Conservation (phyloP, 1,140 invertebrate genomes). For the Diprion similis region DNA sequence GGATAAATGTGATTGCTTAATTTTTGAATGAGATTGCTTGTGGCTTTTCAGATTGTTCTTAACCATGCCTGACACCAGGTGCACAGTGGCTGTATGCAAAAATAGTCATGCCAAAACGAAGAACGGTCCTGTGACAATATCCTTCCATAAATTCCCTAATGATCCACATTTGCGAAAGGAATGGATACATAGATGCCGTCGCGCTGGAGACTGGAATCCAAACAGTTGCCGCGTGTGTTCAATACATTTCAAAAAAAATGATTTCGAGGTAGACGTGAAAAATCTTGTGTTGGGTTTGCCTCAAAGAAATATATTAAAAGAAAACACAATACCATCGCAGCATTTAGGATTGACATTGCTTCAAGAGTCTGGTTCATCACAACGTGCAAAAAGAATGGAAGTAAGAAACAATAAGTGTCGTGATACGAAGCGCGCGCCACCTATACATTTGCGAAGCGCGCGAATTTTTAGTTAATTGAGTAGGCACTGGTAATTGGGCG, state of each 20-base stretch:
- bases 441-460: no score
- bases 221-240: slow-evolving; percentile 30
- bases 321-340: background rate
- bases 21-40: no score
- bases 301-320: background rate
- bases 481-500: no score
- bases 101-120: slow-evolving; percentile 30
- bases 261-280: slow-evolving; percentile 23
- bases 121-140: slow-evolving; percentile 21
- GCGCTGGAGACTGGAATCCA: slow-evolving; percentile 31
- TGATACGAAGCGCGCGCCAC: no score
- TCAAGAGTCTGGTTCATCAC: background rate
- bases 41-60: no score
- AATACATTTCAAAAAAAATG: slow-evolving; percentile 27
- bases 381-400: background rate
- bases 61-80: slow-evolving; percentile 31
- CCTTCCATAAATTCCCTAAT: slow-evolving; percentile 31
- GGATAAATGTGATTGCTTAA: no score
- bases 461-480: no score
- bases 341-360: background rate
- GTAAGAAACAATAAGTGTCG: background rate
- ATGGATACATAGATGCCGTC: slow-evolving; percentile 27
- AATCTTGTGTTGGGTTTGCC: slow-evolving; percentile 17
- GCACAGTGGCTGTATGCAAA: slow-evolving; percentile 28
- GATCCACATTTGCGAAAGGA: slow-evolving; percentile 19